A percentile compares a stretch with the other conserved stretches of the same genome.
Conservation (phyloP, 2,888 invertebrate genomes). For the Nomada hirtipes region DNA sequence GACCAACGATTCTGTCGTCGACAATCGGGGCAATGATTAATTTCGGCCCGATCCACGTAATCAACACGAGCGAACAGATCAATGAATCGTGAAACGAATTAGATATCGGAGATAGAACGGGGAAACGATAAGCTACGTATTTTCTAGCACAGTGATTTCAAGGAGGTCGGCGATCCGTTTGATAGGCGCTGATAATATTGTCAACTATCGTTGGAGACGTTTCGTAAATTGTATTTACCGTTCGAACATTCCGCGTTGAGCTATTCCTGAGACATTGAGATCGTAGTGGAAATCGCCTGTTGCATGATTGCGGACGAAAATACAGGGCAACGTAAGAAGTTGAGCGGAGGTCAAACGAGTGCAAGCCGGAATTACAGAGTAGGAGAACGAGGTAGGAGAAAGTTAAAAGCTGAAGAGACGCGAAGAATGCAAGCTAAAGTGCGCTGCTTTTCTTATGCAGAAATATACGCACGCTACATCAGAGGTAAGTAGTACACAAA, state of each 20-base stretch:
- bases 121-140: neutral
- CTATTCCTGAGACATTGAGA: no score
- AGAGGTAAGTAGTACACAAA: neutral
- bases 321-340: neutral
- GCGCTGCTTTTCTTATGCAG: neutral
- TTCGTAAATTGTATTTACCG: neutral
- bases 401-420: slow-evolving; percentile 8
- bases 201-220: no score
- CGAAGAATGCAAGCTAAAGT: neutral
- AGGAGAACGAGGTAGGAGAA: slow-evolving; percentile 3
- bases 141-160: neutral
- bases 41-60: neutral
- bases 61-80: neutral
- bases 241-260: neutral
- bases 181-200: no score
- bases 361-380: slow-evolving; percentile 19
- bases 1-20: neutral
- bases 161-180: no score
- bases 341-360: neutral
- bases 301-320: neutral
- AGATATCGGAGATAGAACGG: no score
- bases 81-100: neutral
- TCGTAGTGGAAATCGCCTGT: neutral
- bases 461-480: neutral
- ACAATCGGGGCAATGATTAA: slow-evolving; percentile 7